Evolutionary conservation across 1,140 invertebrate species (phyloP).

Genomic region (Drosophila mojavensis): DNA sequence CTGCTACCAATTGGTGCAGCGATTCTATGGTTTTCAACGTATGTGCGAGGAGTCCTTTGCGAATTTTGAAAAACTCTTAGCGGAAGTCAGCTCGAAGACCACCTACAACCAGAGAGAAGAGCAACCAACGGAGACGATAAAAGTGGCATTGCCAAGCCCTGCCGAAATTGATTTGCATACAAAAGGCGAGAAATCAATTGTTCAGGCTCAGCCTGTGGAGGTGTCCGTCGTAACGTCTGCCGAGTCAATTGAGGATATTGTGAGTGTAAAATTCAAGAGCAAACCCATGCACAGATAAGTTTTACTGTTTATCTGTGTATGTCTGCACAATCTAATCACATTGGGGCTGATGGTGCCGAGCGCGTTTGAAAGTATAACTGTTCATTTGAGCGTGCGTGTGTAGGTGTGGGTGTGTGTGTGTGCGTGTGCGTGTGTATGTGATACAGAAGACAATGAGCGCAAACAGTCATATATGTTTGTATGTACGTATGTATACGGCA

Average conservation of each 20-base stretch:
- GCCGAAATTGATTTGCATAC: neutral
- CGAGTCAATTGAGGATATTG: conserved; percentile 53
- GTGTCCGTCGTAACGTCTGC: conserved; percentile 1
- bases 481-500: neutral
- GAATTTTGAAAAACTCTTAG: conserved; percentile 60
- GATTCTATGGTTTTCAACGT: conserved; percentile 67
- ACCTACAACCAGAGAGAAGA: conserved; percentile 3
- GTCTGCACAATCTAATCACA: conserved; percentile 44
- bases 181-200: conserved; percentile 10
- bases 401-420: too few relatives aligned
- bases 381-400: neutral
- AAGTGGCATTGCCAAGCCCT: neutral
- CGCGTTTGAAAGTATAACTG: conserved; percentile 20
- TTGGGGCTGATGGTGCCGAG: conserved; percentile 9
- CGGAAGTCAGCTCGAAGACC: conserved; percentile 23
- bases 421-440: conserved; percentile 2
- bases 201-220: conserved; percentile 1
- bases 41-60: conserved; percentile 68
- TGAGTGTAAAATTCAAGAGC: conserved; percentile 39
- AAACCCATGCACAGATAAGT: neutral
- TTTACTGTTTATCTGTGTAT: neutral
- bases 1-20: conserved; percentile 66
- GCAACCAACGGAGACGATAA: conserved; percentile 5
- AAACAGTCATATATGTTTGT: conserved; percentile 11
- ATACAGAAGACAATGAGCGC: conserved; percentile 36